These are phyloP conservation scores for Atherinomorus stipes DNA, from an alignment of 2,113 vertebrate genomes.

Conservation along the genomic window DNA sequence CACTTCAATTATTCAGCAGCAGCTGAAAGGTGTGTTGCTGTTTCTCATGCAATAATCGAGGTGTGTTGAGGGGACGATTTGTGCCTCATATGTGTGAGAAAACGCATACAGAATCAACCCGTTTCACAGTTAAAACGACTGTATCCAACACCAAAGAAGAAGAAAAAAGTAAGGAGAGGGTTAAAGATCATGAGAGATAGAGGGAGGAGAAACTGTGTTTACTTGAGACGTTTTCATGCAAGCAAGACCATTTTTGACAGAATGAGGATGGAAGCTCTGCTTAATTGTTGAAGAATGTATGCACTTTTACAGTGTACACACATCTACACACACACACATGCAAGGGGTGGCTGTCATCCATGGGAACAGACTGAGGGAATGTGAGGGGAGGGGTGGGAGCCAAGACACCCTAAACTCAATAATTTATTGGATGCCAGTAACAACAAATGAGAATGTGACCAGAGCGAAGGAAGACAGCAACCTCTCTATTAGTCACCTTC, in stretches of 20 bases:
- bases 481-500: conserved; percentile 89
- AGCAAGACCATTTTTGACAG: conserved; percentile 82
- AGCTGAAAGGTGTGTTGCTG: conserved; percentile 80
- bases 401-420: conserved; percentile 88
- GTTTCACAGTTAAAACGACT: not conserved
- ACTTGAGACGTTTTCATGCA: conserved; percentile 58
- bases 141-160: too few species aligned
- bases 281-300: conserved; percentile 78
- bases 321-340: conserved; percentile 9
- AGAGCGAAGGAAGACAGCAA: conserved; percentile 82
- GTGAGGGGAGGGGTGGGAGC: conserved; percentile 57
- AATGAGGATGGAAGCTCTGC: conserved; percentile 79
- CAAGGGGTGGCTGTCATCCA: conserved; percentile 36
- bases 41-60: conserved; percentile 70
- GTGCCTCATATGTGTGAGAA: not conserved
- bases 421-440: conserved; percentile 92
- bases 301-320: conserved; percentile 33
- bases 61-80: conserved; percentile 6
- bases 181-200: not conserved
- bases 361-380: conserved; percentile 57
- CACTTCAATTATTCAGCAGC: conserved; percentile 86
- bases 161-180: not conserved
- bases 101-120: not conserved
- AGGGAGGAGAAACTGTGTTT: conserved; percentile 6
- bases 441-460: conserved; percentile 90